Base-by-base conservation (phyloP, 2,113 vertebrate genomes). In the Cettia cetti region DNA sequence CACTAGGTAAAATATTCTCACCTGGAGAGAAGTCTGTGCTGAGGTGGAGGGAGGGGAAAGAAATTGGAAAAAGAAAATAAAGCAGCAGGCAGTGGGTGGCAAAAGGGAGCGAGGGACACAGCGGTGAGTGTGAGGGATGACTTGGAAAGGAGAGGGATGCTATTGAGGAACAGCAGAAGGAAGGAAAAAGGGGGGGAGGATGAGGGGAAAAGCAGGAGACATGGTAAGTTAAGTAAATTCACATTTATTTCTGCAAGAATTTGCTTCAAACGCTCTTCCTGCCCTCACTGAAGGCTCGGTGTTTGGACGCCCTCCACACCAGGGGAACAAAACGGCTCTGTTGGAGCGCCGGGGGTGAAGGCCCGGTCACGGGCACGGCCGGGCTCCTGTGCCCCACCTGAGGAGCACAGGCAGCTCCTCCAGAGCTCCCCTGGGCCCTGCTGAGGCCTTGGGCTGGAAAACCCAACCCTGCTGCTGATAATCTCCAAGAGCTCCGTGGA, bases 221-320 rank as follows among this genome's bases (percentile, higher is more conserved):
- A 97, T 94, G 96, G 97, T 97, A 95, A 96, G 96, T 97, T 97
- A 96, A 96, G 97, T 95, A 96, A 96, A 96, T 97, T 97, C 95
- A 94, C 97, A 96, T 96, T 97, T 97, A 96, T 96, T 97, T 94
- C 97, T 96, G 92, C 92, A 91, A 94, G 96, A 95, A 93, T 97
- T 91, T 90, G 90, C 96, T 97, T 97, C 97, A 94, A 96, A 97
- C 44, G 18, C 90, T 93, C 86, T 94, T 95, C 95, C 96, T 97
- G 96, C 94, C 93, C 96, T 95, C 44, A 22, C 94, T 87, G 93
- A 91, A 77, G 23, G 80, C 54, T 86, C 4, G 84, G 75, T 96
- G 95, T 82, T 96, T 96, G 96, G 95, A 93, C 69, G 40, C 78
- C 60, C 92, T 96, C 95, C 95, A 90, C 84, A 45, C 33, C 31